Evolutionary conservation across 2,888 invertebrate genomes (phyloP), one percentile per base, ranked within the genome.

Genomic region (Hydraecia micacea): DNA sequence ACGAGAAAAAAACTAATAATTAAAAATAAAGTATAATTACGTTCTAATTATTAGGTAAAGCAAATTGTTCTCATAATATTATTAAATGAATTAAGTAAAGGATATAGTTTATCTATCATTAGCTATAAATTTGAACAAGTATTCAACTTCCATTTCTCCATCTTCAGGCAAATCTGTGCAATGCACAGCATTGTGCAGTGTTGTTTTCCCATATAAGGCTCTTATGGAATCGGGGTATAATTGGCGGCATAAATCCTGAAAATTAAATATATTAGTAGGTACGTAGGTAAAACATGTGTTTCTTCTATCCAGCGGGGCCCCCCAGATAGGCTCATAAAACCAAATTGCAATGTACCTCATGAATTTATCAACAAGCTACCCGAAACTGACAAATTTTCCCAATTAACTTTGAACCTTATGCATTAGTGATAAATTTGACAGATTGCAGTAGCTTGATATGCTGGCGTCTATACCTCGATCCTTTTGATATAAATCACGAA

Each of bases 121-220:
- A 25, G 93, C 93, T 63, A 98, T 89, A 86, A 98, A 97, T 94
- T 98, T 98, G 91, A 98, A 98, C 90, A 98, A 97, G 92, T 98
- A 98, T 93, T 98, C 98, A 70, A 98, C 96, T 97, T 99, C 99
- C 74, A 98, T 93, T 79, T 97, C 94, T 2, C 98, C 98, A 96
- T 99, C 99, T 93, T 99, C 99, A 0, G 98, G 97, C 68, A 99
- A 97, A 97, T 99, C 99, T 7, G 99, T 99, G 92, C 99, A 99
- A 93, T 99, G 99, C 2, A 79, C 82, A 18, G 98, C 99, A 97
- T 99, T 99, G 90, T 98, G 97, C 58, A 98, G 97, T 93, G 98
- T 98, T 82, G 97, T 97, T 87, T 97, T 97, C 0, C 99, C 99
- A 97, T 98, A 99, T 84, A 97, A 97, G 9, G 99, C 99, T 91